Evolutionary conservation across 2,888 invertebrate genomes (phyloP), one percentile per base, ranked within the genome.

Genomic region (Celastrina argiolus): DNA sequence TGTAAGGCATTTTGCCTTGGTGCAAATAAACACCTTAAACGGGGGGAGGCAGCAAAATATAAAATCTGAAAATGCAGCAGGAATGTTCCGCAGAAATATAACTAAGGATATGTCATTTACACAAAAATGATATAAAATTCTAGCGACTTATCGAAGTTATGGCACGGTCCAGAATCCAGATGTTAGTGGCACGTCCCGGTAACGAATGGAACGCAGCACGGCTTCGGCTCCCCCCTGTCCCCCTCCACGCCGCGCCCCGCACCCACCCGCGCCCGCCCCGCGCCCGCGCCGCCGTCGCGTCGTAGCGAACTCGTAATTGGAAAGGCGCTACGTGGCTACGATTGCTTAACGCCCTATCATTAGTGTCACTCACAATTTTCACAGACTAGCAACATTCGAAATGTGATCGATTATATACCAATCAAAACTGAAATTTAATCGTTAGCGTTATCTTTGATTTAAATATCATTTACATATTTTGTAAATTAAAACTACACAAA

Each of bases 361-460:
- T 90, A 91, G 86, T 83, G 90, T 89, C 89, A 88, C 87, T 90
- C 88, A 88, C 82, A 81, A 84, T 84, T 84, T 85, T 77, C 67
- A 68, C 65, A 69, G 56, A 67, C 70, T 70, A 71, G 70, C 68
- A 65, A 59, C 67, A 67, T 65, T 66, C 26, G 66, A 58, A 67
- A 69, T 66, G 68, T 63, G 31, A 66, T 31, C 41, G 41, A 39
- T 61, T 65, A 66, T 69, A 34, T 61, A 63, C 45, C 63, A 66
- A 65, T 64, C 64, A 22, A 34, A 22, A 64, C 36, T n/a, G 16
- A n/a, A 34, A 59, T 59, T 59, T 59, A 59, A 34, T 12, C 59
- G 59, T 59, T 12, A 51, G 18, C 14, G 41, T 2, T 64, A 66
- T 63, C 26, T 12, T 59, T 4, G 36, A 22, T 18, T 22, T 61